These are phyloP conservation scores for Chloromyia formosa DNA, from an alignment of 2,888 invertebrate genomes.

Conservation along the genomic window DNA sequence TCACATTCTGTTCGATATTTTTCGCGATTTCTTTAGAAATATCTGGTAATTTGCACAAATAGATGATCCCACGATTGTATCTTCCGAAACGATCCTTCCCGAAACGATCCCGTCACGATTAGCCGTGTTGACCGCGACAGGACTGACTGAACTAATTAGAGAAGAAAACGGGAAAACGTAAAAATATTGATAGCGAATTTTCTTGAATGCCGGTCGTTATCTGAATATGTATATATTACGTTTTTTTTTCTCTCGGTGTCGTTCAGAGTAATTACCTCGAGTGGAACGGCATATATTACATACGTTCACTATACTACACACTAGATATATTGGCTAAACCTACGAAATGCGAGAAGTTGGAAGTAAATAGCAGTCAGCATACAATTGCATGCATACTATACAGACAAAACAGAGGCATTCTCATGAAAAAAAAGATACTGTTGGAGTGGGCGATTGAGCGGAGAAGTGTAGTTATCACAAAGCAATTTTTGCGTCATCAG, in stretches of 20 bases:
- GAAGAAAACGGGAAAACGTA: not conserved
- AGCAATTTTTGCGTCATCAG: not conserved
- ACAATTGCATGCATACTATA: not conserved
- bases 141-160: not conserved
- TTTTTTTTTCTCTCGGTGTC: too few species aligned
- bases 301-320: not conserved
- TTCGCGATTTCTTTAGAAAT: not conserved
- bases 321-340: not conserved
- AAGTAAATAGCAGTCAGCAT: not conserved
- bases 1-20: slow-evolving; percentile 2
- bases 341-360: too few species aligned
- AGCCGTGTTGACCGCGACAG: not conserved
- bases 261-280: not conserved
- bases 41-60: too few species aligned
- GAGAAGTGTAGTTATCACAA: not conserved
- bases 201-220: not conserved
- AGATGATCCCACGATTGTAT: too few species aligned
- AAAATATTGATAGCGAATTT: slow-evolving; percentile 3
- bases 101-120: too few species aligned
- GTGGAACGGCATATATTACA: not conserved
- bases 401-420: not conserved
- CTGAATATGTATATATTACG: too few species aligned
- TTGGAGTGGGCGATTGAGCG: not conserved
- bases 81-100: too few species aligned
- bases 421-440: not conserved